Percentiles rank a stretch among this genome's conserved stretches.
Evolutionary conservation across 2,113 vertebrate genomes (phyloP).

Genomic region (Rutilus rutilus): DNA sequence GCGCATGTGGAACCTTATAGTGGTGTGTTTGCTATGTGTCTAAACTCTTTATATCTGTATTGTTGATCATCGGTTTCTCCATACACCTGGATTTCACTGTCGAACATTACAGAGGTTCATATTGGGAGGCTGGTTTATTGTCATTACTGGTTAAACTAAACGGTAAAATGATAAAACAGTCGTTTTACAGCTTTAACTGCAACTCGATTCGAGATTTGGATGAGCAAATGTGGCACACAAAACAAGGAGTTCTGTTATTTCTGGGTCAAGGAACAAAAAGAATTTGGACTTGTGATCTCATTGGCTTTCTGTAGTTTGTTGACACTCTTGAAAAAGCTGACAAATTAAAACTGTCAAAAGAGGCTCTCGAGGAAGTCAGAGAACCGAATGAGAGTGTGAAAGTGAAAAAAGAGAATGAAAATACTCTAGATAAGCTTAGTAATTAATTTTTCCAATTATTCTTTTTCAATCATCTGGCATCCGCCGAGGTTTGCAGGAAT

Average conservation of each 20-base stretch:
- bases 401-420: slow-evolving; percentile 6
- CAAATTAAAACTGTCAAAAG: neutral
- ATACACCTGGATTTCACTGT: neutral
- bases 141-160: neutral
- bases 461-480: slow-evolving; percentile 28
- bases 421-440: slow-evolving; percentile 17
- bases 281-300: slow-evolving; percentile 11
- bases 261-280: slow-evolving; percentile 17
- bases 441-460: slow-evolving; percentile 42
- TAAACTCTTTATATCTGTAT: neutral
- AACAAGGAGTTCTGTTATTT: slow-evolving; percentile 13
- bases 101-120: neutral
- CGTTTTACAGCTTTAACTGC: neutral
- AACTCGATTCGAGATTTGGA: neutral
- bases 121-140: slow-evolving; percentile 2
- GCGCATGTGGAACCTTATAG: slow-evolving; percentile 97
- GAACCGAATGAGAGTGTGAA: neutral
- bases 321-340: neutral
- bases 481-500: slow-evolving; percentile 20
- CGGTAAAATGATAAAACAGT: neutral
- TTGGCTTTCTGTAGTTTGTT: slow-evolving; percentile 9
- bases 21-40: slow-evolving; percentile 75
- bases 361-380: neutral
- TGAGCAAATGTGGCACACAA: neutral
- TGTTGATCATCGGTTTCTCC: neutral